Evolutionary conservation across 2,888 invertebrate species (phyloP).

Genomic region (Cyrtodaria siliqua): DNA sequence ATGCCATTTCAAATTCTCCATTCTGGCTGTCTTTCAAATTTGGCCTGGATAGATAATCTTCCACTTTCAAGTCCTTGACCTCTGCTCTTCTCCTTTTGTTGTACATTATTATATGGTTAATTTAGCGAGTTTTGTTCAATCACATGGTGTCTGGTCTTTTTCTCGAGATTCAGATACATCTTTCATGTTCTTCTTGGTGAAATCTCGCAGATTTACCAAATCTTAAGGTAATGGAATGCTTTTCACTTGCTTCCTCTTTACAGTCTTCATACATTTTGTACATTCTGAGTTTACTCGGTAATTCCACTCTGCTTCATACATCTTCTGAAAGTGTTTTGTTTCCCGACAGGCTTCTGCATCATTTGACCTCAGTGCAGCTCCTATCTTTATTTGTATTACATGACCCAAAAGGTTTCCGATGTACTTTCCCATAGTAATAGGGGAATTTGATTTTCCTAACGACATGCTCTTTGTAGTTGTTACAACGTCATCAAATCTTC

Average conservation of each 20-base stretch:
- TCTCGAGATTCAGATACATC: slow-evolving; percentile 5
- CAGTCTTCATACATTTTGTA: neutral
- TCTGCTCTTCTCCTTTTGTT: slow-evolving; percentile 44
- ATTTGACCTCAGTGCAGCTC: neutral
- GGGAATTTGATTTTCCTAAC: slow-evolving; percentile 1
- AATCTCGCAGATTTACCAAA: slow-evolving; percentile 10
- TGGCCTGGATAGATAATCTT: slow-evolving; percentile 24
- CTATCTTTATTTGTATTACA: neutral
- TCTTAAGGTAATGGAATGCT: slow-evolving; percentile 41
- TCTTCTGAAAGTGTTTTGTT: neutral
- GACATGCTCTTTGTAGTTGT: neutral
- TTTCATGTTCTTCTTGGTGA: slow-evolving; percentile 7
- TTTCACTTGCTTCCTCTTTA: slow-evolving; percentile 16
- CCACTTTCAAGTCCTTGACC: slow-evolving; percentile 41
- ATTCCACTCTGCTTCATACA: neutral
- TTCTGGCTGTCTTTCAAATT: slow-evolving; percentile 25
- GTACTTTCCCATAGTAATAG: neutral
- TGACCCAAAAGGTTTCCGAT: slow-evolving; percentile 1
- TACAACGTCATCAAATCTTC: slow-evolving; percentile 32
- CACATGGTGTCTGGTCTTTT: neutral
- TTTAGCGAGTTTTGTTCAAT: slow-evolving; percentile 28
- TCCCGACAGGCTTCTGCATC: neutral
- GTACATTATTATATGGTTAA: slow-evolving; percentile 25
- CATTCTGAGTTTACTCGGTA: neutral
- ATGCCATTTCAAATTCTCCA: slow-evolving; percentile 37